These are phyloP conservation scores for Halcyon badia DNA, from an alignment of 2,797 vertebrate species.

Conservation along the genomic window DNA sequence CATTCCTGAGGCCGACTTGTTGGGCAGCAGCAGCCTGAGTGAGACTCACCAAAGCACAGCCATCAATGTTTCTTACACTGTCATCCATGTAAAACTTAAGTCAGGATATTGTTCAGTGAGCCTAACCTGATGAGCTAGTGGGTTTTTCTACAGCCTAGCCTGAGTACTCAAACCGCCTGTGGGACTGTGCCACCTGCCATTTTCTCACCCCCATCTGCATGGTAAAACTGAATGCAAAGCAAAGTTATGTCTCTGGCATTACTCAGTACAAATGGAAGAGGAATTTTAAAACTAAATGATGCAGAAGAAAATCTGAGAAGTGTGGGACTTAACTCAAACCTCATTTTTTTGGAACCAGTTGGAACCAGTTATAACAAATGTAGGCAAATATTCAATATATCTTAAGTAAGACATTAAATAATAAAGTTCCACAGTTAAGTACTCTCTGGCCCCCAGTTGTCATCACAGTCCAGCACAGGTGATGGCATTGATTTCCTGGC, in stretches of 20 bases:
- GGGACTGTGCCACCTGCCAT: not conserved
- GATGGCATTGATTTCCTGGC: not conserved
- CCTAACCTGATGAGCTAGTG: not conserved
- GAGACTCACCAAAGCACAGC: not conserved
- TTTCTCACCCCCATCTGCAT: not conserved
- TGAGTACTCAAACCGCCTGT: not conserved
- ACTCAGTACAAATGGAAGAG: not conserved
- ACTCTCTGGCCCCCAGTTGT: not conserved
- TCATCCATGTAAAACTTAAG: not conserved
- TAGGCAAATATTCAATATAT: not conserved
- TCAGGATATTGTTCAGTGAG: not conserved
- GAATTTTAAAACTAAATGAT: not conserved
- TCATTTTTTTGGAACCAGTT: not conserved
- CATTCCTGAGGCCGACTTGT: not conserved
- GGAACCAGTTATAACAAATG: not conserved
- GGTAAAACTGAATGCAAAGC: not conserved
- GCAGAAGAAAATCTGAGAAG: not conserved
- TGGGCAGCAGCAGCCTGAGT: not conserved
- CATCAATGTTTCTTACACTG: not conserved
- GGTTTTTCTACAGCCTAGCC: not conserved
- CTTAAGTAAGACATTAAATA: not conserved
- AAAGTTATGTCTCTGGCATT: not conserved
- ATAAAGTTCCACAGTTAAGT: not conserved
- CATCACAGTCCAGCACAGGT: not conserved
- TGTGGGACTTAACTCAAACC: not conserved